Conservation (phyloP, 2,797 vertebrate species). For the Gymnodraco acuticeps region DNA sequence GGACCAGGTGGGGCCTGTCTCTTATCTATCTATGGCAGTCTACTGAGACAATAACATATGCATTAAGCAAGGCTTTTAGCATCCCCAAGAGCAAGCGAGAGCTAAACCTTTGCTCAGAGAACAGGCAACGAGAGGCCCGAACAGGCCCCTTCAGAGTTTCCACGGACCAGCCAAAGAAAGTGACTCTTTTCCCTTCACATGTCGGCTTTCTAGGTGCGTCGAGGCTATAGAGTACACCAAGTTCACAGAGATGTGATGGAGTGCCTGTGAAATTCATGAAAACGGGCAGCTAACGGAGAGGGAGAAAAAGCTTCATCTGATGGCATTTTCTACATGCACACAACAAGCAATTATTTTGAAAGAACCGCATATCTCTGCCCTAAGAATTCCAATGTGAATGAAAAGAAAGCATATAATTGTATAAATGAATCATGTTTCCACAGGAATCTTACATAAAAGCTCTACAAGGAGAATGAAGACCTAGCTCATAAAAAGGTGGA, state of each 20-base stretch:
- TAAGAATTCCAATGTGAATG: slow-evolving; percentile 13
- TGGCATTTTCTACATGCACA: slow-evolving; percentile 40
- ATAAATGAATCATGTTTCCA: slow-evolving; percentile 5
- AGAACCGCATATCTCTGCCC: neutral
- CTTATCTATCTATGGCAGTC: slow-evolving; percentile 50
- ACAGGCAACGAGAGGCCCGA: slow-evolving; percentile 50
- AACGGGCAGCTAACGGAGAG: slow-evolving; percentile 40
- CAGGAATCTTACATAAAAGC: neutral
- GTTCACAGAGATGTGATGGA: slow-evolving; percentile 66
- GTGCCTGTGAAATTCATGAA: slow-evolving; percentile 60
- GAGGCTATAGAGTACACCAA: slow-evolving; percentile 43
- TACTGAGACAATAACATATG: slow-evolving; percentile 62
- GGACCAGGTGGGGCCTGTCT: slow-evolving; percentile 47
- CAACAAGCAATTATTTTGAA: slow-evolving; percentile 33
- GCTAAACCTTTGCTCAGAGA: slow-evolving; percentile 67
- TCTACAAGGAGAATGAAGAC: neutral
- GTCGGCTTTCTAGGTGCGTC: slow-evolving; percentile 56
- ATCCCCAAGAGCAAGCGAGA: slow-evolving; percentile 39
- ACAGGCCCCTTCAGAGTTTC: slow-evolving; percentile 32
- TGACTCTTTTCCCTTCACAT: slow-evolving; percentile 58
- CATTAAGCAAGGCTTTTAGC: slow-evolving; percentile 77
- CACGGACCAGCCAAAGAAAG: slow-evolving; percentile 34
- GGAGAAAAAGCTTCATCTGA: slow-evolving; percentile 29
- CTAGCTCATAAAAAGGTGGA: neutral
- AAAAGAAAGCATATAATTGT: neutral